Percentiles rank a stretch among this genome's conserved stretches.
Evolutionary conservation across 2,888 invertebrate genomes (phyloP).

Genomic region (Galerucella calmariensis): DNA sequence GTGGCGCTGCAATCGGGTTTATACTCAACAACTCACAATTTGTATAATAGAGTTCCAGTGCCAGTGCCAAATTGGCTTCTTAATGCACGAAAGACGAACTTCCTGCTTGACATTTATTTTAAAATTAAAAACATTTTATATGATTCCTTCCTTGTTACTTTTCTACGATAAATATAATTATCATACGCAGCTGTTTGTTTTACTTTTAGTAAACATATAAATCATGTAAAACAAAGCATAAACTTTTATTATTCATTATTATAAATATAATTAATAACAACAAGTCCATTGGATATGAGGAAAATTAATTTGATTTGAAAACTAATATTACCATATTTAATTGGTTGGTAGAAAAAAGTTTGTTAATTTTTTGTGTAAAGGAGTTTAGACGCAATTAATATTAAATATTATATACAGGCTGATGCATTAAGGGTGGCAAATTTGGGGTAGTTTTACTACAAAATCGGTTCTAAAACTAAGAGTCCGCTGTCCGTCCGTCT

Average conservation of each 20-base stretch:
- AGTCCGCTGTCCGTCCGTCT: no score
- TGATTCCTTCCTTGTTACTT: conserved; percentile 11
- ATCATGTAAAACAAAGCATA: conserved; percentile 13
- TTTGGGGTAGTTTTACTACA: no score
- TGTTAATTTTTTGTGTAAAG: background rate
- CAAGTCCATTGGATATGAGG: background rate
- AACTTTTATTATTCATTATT: background rate
- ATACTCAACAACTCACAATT: no score
- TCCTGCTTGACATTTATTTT: background rate
- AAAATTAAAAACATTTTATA: background rate
- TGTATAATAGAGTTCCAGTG: no score
- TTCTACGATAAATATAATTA: conserved; percentile 10
- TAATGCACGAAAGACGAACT: no score
- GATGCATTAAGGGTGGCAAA: no score
- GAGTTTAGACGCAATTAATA: background rate
- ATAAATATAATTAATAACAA: background rate
- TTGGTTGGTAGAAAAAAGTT: no score
- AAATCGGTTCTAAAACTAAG: no score
- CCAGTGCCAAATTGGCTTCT: no score
- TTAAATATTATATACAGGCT: no score
- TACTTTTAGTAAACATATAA: conserved; percentile 18
- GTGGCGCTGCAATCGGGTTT: no score
- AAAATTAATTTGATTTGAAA: background rate
- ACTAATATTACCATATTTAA: background rate
- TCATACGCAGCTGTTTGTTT: conserved; percentile 9